Evolutionary conservation across 1,140 invertebrate genomes (phyloP), one percentile per base, ranked within the genome.

Genomic region (Paramacrobiotus metropolitanus): DNA sequence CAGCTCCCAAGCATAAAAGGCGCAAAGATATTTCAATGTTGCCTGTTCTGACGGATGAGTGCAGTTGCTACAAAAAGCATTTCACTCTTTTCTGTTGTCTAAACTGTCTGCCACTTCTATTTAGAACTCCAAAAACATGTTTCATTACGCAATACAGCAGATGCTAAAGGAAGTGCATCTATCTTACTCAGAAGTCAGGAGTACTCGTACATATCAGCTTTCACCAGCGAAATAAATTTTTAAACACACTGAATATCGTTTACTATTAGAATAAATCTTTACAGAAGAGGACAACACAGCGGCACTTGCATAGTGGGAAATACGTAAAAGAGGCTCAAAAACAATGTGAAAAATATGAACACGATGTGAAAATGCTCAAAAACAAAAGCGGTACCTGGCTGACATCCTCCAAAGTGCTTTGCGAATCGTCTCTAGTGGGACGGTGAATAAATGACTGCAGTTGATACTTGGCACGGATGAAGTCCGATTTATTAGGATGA

Each of bases 1-100:
- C 88, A 65, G 92, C 93, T 63, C 93, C 93, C 70, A 89, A 83
- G 1, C 89, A 86, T 21, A 98, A 74, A 21, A 98, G 77, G 48
- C 91, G 77, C 65, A 96, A 77, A 30, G 86, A 87, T 2, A 89
- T 96, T 73, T 96, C 90, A 64, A 97, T 76, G 73, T 92, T 94
- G 45, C 80, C 78, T 55, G 91, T 95, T 66, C 93, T 73, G 21
- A 96, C 92, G 74, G 87, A 92, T 60, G 89, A 91, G 75, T 96
- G 92, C 2, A 98, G 77, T 73, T 97, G 90, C 71, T 86, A 79
- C 64, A 62, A n/a, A n/a, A n/a, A n/a, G n/a, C n/a, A n/a, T n/a
- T 60, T 15, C 24, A 64, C 31, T 21, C 31, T 34, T 61, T 21
- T 1, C 40, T 18, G 21, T 18, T 59, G 20, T 20, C 20, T 18